Evolutionary conservation across 2,113 vertebrate species (phyloP).

Genomic region (Panthera uncia): DNA sequence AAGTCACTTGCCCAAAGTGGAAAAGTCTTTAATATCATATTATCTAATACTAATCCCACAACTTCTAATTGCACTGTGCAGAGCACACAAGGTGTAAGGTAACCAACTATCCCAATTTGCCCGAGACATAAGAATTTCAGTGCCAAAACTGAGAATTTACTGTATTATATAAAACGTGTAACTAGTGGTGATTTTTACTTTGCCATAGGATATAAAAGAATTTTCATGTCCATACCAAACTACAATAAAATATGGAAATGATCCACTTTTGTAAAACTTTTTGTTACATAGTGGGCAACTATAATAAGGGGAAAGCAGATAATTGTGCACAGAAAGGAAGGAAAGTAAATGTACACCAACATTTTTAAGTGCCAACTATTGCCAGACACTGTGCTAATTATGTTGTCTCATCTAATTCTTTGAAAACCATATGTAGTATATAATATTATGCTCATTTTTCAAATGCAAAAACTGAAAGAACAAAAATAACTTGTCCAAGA

Average conservation of each 20-base stretch:
- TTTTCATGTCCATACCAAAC: neutral
- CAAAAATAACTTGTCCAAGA: neutral
- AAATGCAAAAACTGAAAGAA: neutral
- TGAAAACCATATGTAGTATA: neutral
- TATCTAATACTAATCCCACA: neutral
- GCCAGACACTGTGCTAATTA: neutral
- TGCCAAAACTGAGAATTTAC: neutral
- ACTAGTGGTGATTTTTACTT: slow-evolving; percentile 2
- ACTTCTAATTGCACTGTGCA: neutral
- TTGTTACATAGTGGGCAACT: neutral
- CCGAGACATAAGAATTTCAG: neutral
- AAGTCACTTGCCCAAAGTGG: neutral
- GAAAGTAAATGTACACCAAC: neutral
- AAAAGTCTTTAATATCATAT: neutral
- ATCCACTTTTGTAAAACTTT: neutral
- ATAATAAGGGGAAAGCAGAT: neutral
- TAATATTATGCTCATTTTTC: slow-evolving; percentile 17
- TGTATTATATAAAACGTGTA: neutral
- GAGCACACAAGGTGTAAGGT: neutral
- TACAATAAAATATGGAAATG: neutral
- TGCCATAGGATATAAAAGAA: neutral
- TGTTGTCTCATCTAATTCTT: neutral
- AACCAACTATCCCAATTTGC: neutral
- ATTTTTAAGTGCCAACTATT: neutral
- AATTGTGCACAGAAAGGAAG: neutral